phyloP scores from a whole-genome alignment of 2,888 invertebrate genomes.

The Cyclophora albipunctata region DNA sequence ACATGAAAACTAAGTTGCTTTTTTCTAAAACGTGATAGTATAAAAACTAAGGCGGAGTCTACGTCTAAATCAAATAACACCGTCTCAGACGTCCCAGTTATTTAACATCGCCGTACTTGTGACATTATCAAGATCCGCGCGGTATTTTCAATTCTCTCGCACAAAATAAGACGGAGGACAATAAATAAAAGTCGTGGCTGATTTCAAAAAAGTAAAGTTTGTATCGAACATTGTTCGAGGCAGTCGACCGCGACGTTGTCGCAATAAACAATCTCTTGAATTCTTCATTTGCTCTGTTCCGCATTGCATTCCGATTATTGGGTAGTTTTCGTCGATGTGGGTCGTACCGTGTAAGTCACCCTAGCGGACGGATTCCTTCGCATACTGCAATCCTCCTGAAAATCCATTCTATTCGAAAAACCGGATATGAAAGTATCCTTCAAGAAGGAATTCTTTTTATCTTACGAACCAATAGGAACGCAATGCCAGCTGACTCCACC shows the following conservation, averaged over 20 bases:
- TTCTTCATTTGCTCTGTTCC: constrained; percentile 45
- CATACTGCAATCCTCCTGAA: constrained; percentile 33
- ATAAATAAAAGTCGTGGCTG: constrained; percentile 17
- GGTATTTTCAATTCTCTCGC: constrained; percentile 6
- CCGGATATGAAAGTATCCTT: constrained; percentile 5
- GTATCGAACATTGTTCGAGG: constrained; percentile 16
- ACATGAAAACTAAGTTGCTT: neutral
- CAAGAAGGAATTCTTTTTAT: constrained; percentile 23
- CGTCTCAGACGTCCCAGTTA: neutral
- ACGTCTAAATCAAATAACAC: too few relatives aligned
- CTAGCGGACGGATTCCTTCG: constrained; percentile 36
- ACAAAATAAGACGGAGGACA: constrained; percentile 13
- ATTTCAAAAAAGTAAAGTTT: constrained; percentile 15
- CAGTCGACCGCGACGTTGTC: constrained; percentile 24
- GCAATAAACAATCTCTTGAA: constrained; percentile 45
- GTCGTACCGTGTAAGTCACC: constrained; percentile 31
- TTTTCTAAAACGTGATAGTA: neutral
- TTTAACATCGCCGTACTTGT: neutral
- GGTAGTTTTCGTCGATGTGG: constrained; percentile 36
- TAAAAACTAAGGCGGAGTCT: too few relatives aligned
- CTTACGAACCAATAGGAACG: constrained; percentile 1
- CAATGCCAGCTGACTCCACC: constrained; percentile 16
- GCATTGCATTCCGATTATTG: constrained; percentile 46
- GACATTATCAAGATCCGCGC: constrained; percentile 5
- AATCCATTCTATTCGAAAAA: constrained; percentile 28